Base-by-base conservation (phyloP, 2,113 vertebrate species). In the Salvelinus namaycush region DNA sequence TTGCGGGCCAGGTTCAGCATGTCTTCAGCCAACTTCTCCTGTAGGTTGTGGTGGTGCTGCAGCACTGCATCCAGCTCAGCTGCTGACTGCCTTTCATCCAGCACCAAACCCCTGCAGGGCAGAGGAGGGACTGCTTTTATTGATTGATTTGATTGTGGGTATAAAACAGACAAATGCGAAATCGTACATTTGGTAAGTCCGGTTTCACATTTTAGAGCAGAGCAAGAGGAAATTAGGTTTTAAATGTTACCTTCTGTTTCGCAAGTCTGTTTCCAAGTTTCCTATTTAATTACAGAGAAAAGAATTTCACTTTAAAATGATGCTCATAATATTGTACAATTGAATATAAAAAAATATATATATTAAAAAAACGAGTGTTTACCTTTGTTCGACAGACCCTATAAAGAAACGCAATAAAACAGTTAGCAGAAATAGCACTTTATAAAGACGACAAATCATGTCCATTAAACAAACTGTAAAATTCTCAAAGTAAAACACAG, bases 21-120 rank as follows among this genome's bases (percentile, higher is more conserved):
- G 87, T 99, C 98, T n/a, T 99, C 97, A 0, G 97, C 97, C 22
- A 99, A 90, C 72, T 97, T 97, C 88, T 99, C 98, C 92, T 99
- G 98, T 81, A 99, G 87, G 80, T 92, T 94, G 91, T 99, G 94
- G 39, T 99, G 97, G 70, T 95, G 95, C 83, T 97, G 95, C 20
- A 99, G 85, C 34, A 98, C 92, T 0, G 96, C 92, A 75, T 99
- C 98, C 79, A 99, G 91, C 86, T 99, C 98, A 0, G 95, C 90
- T 0, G 93, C 94, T 0, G 96, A 96, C 89, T 98, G 96, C 73
- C 95, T 95, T 92, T 97, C 97, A 0, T 96, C 95, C 1, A 91
- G 24, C 0, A 80, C 68, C n/a, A 94, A 65, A 71, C 91, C 90
- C 83, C 95, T 94, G 86, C 18, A 4, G 60, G 67, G n/a, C 9